These are phyloP conservation scores for Phoeniculus purpureus DNA, from an alignment of 2,797 vertebrate species.

Conservation along the genomic window DNA sequence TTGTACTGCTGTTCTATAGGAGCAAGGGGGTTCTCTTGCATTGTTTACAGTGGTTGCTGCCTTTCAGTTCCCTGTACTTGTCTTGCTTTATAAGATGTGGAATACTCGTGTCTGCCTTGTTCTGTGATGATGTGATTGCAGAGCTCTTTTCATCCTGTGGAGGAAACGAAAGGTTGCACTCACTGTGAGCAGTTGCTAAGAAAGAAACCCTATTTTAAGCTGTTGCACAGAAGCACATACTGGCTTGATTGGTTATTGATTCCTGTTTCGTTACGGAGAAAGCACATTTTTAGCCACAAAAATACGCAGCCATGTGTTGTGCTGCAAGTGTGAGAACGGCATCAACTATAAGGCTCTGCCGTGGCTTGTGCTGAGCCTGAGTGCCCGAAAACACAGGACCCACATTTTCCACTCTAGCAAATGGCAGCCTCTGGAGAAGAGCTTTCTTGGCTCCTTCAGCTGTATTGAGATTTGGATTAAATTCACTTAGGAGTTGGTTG, in stretches of 20 bases:
- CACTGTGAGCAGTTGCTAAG: conserved; percentile 25
- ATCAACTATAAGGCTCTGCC: background rate
- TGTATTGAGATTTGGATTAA: conserved; percentile 28
- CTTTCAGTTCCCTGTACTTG: conserved; percentile 4
- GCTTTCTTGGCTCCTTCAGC: conserved; percentile 32
- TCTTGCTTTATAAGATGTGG: conserved; percentile 11
- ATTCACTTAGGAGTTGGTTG: background rate
- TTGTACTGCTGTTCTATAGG: background rate
- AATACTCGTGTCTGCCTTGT: conserved; percentile 53
- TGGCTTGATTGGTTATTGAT: conserved; percentile 71
- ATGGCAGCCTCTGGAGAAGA: conserved; percentile 20
- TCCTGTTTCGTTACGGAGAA: conserved; percentile 59
- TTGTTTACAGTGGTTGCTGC: background rate
- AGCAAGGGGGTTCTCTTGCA: background rate
- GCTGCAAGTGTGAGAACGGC: conserved; percentile 13
- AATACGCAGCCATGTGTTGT: conserved; percentile 24
- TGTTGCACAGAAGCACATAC: conserved; percentile 42
- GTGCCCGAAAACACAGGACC: background rate
- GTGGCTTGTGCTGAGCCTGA: background rate
- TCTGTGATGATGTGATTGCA: conserved; percentile 2
- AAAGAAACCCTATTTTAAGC: conserved; percentile 62
- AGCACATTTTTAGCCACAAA: conserved; percentile 39
- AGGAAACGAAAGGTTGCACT: conserved; percentile 59
- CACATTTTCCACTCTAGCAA: background rate
- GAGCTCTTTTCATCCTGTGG: conserved; percentile 57